These are phyloP conservation scores for Phyto melanocephala DNA, from an alignment of 2,888 invertebrate species.

Conservation along the genomic window DNA sequence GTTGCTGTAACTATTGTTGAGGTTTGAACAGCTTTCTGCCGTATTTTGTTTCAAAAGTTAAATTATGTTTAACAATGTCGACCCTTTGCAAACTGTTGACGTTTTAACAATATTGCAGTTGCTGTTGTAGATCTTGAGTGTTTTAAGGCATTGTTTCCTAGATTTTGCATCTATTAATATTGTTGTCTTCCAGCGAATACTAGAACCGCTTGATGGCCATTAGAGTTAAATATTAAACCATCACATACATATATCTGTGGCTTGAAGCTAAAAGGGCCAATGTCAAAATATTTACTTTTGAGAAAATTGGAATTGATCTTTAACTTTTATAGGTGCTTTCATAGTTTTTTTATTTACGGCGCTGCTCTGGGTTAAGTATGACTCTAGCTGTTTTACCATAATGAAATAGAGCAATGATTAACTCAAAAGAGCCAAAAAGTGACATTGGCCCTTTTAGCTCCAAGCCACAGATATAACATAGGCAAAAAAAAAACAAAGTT, in stretches of 20 bases:
- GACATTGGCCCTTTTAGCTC: too few relatives aligned
- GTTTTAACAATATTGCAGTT: conserved; percentile 12
- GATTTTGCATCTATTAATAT: conserved; percentile 44
- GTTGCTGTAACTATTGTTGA: neutral
- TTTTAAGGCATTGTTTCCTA: conserved; percentile 26
- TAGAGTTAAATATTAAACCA: conserved; percentile 56
- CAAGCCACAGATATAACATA: too few relatives aligned
- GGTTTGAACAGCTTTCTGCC: neutral
- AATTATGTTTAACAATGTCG: conserved; percentile 14
- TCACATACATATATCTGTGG: conserved; percentile 36
- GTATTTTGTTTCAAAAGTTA: neutral
- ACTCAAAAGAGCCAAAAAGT: too few relatives aligned
- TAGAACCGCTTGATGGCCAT: conserved; percentile 52
- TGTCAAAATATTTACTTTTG: too few relatives aligned
- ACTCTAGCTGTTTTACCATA: too few relatives aligned
- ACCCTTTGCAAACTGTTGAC: conserved; percentile 8
- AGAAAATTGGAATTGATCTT: too few relatives aligned
- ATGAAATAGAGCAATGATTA: too few relatives aligned
- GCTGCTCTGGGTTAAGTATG: too few relatives aligned
- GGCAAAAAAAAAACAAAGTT: neutral
- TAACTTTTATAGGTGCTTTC: too few relatives aligned
- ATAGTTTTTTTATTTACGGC: too few relatives aligned
- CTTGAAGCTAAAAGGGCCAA: too few relatives aligned
- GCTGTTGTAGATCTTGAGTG: neutral
- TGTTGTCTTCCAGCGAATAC: neutral